Base-by-base conservation (phyloP, 2,113 vertebrate species). In the Chascanopsetta lugubris region DNA sequence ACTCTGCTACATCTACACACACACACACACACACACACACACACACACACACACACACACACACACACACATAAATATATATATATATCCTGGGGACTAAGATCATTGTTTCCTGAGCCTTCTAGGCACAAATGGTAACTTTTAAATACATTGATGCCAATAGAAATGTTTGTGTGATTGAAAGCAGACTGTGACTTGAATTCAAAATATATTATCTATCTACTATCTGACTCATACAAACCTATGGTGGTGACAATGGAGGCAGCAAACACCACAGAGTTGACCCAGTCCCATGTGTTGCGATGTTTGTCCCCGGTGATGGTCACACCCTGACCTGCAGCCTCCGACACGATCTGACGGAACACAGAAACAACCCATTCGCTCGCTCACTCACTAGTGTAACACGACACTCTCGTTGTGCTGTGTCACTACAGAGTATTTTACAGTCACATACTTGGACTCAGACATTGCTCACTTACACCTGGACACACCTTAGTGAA, bases 181-280 rank as follows among this genome's bases (percentile, higher is more conserved):
- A n/a, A n/a, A n/a, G n/a, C n/a, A n/a, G n/a, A n/a, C n/a, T 25
- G 22, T n/a, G 15, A 26, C 5, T 49, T 8, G 7, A 12, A 25
- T 15, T 25, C 11, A 8, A n/a, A n/a, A n/a, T n/a, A n/a, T n/a
- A n/a, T n/a, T n/a, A n/a, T n/a, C n/a, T n/a, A n/a, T n/a, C n/a
- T n/a, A 49, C 47, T 15, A 24, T 24, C 15, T 34, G n/a, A 11
- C n/a, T 30, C 12, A 48, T 57, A 70, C 81, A 24, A 17, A 97
- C 97, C 97, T 0, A 99, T 99, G 15, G 97, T 99, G 51, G 97
- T 99, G 79, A 99, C 96, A 56, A 99, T 95, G 0, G 96, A 96
- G 74, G 96, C 94, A 66, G 97, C 94, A 69, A 99, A 99, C 72
- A 98, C 94, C 70, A 97, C 94, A 0, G 97, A 95, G 0, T 97